Evolutionary conservation across 1,140 invertebrate genomes (phyloP).

Genomic region (Hyposmocoma kahamanoa): DNA sequence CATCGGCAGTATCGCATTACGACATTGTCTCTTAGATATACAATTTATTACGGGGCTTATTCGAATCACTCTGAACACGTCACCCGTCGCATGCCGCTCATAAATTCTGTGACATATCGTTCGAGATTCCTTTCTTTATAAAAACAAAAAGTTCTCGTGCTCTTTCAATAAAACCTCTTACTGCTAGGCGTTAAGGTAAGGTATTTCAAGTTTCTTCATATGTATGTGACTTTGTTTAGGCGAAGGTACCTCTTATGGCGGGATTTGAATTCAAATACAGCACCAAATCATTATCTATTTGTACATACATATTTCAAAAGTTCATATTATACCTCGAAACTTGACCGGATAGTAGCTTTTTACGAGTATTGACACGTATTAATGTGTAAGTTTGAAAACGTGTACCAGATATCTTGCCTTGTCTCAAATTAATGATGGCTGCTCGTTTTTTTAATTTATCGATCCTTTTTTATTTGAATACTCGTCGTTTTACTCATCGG

Average conservation of each 20-base stretch:
- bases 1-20: slow-evolving; percentile 50
- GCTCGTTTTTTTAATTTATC: slow-evolving; percentile 43
- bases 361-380: no score
- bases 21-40: slow-evolving; percentile 47
- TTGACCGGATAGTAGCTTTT: no score
- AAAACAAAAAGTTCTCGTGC: slow-evolving; percentile 27
- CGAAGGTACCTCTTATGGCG: no score
- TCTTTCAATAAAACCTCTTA: no score
- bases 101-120: slow-evolving; percentile 59
- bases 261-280: no score
- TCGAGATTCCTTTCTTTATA: slow-evolving; percentile 40
- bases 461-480: slow-evolving; percentile 32
- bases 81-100: slow-evolving; percentile 38
- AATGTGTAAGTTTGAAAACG: no score
- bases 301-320: no score
- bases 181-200: no score
- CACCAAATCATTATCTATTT: no score
- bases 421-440: slow-evolving; percentile 54
- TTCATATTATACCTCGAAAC: no score
- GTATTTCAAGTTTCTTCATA: no score
- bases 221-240: slow-evolving; percentile 5
- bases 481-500: slow-evolving; percentile 27
- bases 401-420: slow-evolving; percentile 35
- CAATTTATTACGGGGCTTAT: slow-evolving; percentile 43
- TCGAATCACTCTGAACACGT: slow-evolving; percentile 51